These are phyloP conservation scores for Drosophila maculinotata DNA, from an alignment of 2,888 invertebrate genomes.

Conservation along the genomic window DNA sequence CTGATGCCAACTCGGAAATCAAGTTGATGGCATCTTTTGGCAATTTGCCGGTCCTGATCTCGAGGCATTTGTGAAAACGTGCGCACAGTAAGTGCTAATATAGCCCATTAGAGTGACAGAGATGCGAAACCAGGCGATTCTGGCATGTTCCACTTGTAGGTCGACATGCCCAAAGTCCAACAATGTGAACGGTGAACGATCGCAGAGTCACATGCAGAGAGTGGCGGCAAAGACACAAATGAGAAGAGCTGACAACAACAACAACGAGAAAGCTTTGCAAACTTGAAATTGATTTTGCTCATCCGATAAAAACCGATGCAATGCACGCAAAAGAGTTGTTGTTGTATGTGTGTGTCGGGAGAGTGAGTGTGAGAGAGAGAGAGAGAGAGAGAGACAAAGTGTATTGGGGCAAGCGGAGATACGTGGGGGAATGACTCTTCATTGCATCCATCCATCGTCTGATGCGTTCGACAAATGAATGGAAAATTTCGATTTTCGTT, in stretches of 20 bases:
- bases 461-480: slow-evolving; percentile 55
- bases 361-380: slow-evolving; percentile 11
- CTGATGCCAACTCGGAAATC: slow-evolving; percentile 38
- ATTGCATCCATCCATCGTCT: slow-evolving; percentile 34
- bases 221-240: slow-evolving; percentile 8
- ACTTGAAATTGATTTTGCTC: slow-evolving; percentile 57
- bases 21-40: slow-evolving; percentile 30
- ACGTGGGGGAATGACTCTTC: slow-evolving; percentile 5
- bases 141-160: slow-evolving; percentile 45
- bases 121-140: slow-evolving; percentile 23
- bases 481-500: slow-evolving; percentile 71
- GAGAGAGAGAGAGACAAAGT: slow-evolving; percentile 11
- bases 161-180: slow-evolving; percentile 43
- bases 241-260: slow-evolving; percentile 19
- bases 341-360: slow-evolving; percentile 12
- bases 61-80: slow-evolving; percentile 21
- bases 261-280: slow-evolving; percentile 33
- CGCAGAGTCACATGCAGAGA: slow-evolving; percentile 31
- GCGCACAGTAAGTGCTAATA: slow-evolving; percentile 9
- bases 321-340: neutral
- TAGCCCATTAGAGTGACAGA: neutral
- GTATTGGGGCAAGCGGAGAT: neutral
- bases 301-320: slow-evolving; percentile 6
- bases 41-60: slow-evolving; percentile 21
- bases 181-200: slow-evolving; percentile 37